A percentile compares a stretch with the other conserved stretches of the same genome.
These are phyloP conservation scores for Scaptomyza reducta DNA, from an alignment of 2,888 invertebrate genomes.

Conservation along the genomic window DNA sequence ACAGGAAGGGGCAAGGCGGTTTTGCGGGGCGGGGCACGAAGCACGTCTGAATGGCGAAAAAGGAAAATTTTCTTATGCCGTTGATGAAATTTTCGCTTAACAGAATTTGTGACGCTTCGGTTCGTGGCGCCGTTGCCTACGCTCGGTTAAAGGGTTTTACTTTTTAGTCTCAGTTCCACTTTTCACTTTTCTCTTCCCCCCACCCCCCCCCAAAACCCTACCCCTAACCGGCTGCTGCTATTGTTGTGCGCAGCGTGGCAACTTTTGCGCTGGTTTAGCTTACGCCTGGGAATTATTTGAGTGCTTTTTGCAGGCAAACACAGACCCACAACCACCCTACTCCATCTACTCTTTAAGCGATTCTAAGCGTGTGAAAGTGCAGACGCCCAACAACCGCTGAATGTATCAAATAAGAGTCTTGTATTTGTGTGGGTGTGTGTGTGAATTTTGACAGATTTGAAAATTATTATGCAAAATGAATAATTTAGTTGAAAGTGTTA, in stretches of 20 bases:
- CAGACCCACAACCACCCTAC: constrained; percentile 4
- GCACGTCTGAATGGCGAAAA: constrained; percentile 63
- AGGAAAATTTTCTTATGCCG: constrained; percentile 68
- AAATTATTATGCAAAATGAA: constrained; percentile 82
- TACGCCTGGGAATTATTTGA: constrained; percentile 79
- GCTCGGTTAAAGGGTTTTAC: constrained; percentile 77
- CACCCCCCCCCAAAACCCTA: constrained; percentile 1
- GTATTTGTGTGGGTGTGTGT: constrained; percentile 36
- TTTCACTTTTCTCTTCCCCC: constrained; percentile 9
- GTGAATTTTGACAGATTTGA: constrained; percentile 80
- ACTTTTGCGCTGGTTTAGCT: constrained; percentile 78
- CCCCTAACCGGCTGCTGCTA: constrained; percentile 35
- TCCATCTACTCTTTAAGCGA: constrained; percentile 37
- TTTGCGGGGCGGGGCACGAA: neutral
- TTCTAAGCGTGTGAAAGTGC: constrained; percentile 76
- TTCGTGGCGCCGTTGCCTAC: constrained; percentile 51
- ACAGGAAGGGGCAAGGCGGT: neutral
- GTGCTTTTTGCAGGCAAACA: constrained; percentile 65
- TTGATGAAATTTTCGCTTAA: constrained; percentile 81
- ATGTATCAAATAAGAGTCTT: constrained; percentile 64
- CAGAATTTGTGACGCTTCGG: constrained; percentile 78
- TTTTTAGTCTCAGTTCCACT: constrained; percentile 66
- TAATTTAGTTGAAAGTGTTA: constrained; percentile 82
- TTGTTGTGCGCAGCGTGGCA: constrained; percentile 71
- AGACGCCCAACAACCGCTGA: constrained; percentile 68